Conservation (phyloP, 2,888 invertebrate genomes). For the Ectemnius continuus region DNA sequence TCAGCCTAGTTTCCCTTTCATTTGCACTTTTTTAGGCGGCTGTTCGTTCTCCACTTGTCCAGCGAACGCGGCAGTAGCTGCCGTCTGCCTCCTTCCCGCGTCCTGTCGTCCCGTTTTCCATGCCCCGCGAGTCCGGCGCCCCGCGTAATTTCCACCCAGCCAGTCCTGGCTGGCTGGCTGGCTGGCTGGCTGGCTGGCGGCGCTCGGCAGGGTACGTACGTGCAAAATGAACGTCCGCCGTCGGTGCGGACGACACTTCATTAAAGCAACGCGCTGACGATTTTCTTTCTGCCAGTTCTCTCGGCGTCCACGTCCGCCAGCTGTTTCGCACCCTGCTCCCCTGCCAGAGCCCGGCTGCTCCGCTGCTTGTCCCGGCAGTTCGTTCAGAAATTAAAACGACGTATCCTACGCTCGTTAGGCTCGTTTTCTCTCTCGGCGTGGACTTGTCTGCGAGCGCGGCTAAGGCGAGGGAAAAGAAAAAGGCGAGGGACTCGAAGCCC, state of each 20-base stretch:
- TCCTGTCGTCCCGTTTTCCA: conserved; percentile 24
- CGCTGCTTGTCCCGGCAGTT: conserved; percentile 13
- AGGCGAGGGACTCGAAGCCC: no score
- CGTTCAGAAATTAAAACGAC: conserved; percentile 55
- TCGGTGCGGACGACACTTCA: conserved; percentile 59
- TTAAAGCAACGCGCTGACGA: conserved; percentile 63
- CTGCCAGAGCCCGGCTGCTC: neutral
- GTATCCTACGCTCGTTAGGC: conserved; percentile 26
- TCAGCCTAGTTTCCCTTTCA: conserved; percentile 13
- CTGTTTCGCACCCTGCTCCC: neutral
- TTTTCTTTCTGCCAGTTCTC: conserved; percentile 47
- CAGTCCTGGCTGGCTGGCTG: no score
- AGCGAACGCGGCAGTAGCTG: conserved; percentile 28
- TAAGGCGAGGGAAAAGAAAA: no score
- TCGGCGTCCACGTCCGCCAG: neutral
- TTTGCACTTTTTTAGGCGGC: conserved; percentile 16
- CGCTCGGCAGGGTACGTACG: conserved; percentile 31
- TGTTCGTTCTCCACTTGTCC: conserved; percentile 37
- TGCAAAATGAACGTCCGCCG: conserved; percentile 57
- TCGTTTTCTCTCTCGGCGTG: conserved; percentile 5
- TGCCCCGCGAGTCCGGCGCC: conserved; percentile 10
- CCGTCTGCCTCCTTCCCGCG: conserved; percentile 21
- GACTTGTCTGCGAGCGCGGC: no score
- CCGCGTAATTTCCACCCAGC: conserved; percentile 52
- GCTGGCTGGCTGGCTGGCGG: no score